Conservation (phyloP, 1,140 invertebrate species). For the Plutomurus gul region DNA sequence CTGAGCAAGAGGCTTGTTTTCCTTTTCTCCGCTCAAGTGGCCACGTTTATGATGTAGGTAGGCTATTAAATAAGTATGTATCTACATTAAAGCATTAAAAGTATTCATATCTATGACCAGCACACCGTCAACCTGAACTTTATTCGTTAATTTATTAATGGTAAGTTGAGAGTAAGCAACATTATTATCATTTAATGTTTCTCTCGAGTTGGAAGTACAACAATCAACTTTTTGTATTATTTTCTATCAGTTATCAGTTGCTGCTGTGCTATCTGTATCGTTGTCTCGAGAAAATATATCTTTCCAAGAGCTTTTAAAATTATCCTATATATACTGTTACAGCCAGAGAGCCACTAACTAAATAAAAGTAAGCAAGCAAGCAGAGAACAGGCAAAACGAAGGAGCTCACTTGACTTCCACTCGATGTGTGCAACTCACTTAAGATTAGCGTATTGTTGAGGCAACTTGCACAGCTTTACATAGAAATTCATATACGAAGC, state of each 20-base stretch:
- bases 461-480: too few relatives aligned
- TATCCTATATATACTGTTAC: too few relatives aligned
- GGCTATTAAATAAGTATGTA: background rate
- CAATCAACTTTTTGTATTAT: slow-evolving; percentile 23
- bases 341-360: too few relatives aligned
- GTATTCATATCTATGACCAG: background rate
- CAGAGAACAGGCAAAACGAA: background rate
- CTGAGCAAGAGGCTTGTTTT: too few relatives aligned
- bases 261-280: background rate
- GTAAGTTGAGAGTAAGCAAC: slow-evolving; percentile 3
- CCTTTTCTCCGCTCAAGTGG: too few relatives aligned
- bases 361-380: too few relatives aligned
- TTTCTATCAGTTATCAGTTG: slow-evolving; percentile 8
- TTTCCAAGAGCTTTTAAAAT: background rate
- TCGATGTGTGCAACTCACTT: background rate
- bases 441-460: background rate
- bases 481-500: too few relatives aligned
- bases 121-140: background rate
- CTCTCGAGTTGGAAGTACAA: background rate
- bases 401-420: background rate
- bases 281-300: slow-evolving; percentile 25
- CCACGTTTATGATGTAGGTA: background rate
- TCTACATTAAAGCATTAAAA: slow-evolving; percentile 21
- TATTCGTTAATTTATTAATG: slow-evolving; percentile 14
- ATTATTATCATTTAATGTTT: slow-evolving; percentile 17